Evolutionary conservation across 2,113 vertebrate species (phyloP), one percentile per base, ranked within the genome.

Genomic region (Copsychus sechellarum): DNA sequence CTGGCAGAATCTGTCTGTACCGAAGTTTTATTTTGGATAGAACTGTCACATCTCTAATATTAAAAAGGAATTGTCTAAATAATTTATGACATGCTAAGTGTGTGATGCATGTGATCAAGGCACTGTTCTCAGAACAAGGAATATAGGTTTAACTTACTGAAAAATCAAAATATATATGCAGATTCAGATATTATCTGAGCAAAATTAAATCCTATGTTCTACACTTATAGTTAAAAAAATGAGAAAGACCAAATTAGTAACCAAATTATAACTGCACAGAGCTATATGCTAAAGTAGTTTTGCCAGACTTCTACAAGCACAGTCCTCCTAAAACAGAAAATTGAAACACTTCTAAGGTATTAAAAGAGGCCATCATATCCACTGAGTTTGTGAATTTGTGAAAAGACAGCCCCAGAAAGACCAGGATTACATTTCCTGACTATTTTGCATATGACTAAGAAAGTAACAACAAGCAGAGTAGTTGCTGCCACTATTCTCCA

Each of bases 31-130:
- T 24, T 80, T 82, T 83, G 45, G n/a, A 83, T 72, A 29, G 8
- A 92, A 65, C 58, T 73, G 31, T 77, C 80, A 86, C 31, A 61
- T 50, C 25, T 73, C 50, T 73, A 77, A 80, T 28, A n/a, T 38
- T 82, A 86, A 93, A 81, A 85, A n/a, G 9, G 9, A 94, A 76
- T 60, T 71, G 19, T 53, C 69, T 76, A 87, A 93, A 93, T 88
- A 86, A 84, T 84, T 84, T 89, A 84, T 12, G 8, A n/a, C 9
- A 57, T 12, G 19, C 3, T 51, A 93, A 72, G 62, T 21, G 16
- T 74, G 56, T 69, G 73, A 95, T 82, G 19, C 26, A 14, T 0
- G 0, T 43, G 22, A 81, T 74, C 21, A 67, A 87, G 65, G 61
- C 43, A 67, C 34, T 48, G 28, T 62, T 94, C 43, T 31, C 66